Conservation (phyloP, 2,113 vertebrate species). For the Notothenia rossii region DNA sequence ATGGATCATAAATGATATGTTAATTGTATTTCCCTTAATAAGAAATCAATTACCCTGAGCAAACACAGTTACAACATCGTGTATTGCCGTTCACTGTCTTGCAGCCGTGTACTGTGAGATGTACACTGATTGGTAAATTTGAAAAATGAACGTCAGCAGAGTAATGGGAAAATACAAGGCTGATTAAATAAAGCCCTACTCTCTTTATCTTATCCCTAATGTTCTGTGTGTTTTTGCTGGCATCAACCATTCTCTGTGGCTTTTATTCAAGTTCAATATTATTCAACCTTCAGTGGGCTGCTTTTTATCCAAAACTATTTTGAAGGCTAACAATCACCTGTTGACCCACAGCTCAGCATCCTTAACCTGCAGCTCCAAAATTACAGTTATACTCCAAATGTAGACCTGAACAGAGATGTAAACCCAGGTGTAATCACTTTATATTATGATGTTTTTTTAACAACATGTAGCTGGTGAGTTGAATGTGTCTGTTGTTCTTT, state of each 20-base stretch:
- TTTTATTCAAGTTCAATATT: conserved; percentile 13
- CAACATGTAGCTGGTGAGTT: neutral
- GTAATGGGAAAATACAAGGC: conserved; percentile 50
- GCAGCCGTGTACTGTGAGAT: conserved; percentile 23
- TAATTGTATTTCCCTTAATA: conserved; percentile 30
- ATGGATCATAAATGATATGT: conserved; percentile 30
- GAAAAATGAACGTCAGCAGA: conserved; percentile 45
- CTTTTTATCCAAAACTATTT: neutral
- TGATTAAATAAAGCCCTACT: conserved; percentile 54
- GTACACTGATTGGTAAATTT: conserved; percentile 25
- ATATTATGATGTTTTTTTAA: neutral
- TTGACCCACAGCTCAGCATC: neutral
- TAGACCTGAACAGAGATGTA: neutral
- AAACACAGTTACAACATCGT: conserved; percentile 23
- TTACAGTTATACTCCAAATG: neutral
- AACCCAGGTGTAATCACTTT: neutral
- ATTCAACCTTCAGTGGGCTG: neutral
- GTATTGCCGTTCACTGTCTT: neutral
- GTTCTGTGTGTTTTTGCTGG: conserved; percentile 33
- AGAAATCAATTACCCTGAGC: conserved; percentile 38
- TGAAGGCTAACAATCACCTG: neutral
- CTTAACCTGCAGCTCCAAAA: neutral
- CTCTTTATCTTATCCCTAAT: conserved; percentile 54
- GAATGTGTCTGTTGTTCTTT: neutral
- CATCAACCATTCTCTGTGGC: conserved; percentile 9